Evolutionary conservation across 2,888 invertebrate genomes (phyloP), one percentile per base, ranked within the genome.

Genomic region (Plemyria rubiginata): DNA sequence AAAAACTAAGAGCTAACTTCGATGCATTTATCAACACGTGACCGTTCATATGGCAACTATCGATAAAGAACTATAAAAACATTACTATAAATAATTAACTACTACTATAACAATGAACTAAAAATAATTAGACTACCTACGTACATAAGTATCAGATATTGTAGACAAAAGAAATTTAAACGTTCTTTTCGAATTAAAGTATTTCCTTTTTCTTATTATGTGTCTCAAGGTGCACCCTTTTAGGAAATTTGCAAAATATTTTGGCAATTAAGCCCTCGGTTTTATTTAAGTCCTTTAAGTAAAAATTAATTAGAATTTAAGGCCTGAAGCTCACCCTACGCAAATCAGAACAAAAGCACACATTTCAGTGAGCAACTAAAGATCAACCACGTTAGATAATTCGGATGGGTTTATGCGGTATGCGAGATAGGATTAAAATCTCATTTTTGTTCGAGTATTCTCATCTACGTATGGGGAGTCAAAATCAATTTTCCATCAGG

Each of bases 261-360:
- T 87, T 81, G 85, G 84, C 84, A 88, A 87, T 87, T 86, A 86
- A 81, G 82, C 78, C 78, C 72, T 80, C 72, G 74, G 79, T 85
- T 81, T 84, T 84, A 84, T 85, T 85, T 85, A 87, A 86, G 76
- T 85, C 86, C 73, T 77, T 85, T 78, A 80, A 88, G 88, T 89
- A 89, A 90, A 90, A 90, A 90, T 90, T 91, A 90, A 90, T 92
- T 90, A 90, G 88, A 89, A 82, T 88, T 87, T 85, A 88, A 89
- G 82, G 88, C 86, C 84, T 85, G 83, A 56, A 79, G 77, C 80
- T 79, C 76, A 81, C 84, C 81, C 85, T 79, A 74, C 76, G 81
- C 80, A 79, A 82, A 81, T 79, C 74, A 77, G 81, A 82, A 87
- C 85, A 85, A 88, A 85, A 85, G 83, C 82, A 84, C 80, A 86